Evolutionary conservation across 2,797 vertebrate species (phyloP), one percentile per base, ranked within the genome.

Genomic region (Moxostoma hubbsi): DNA sequence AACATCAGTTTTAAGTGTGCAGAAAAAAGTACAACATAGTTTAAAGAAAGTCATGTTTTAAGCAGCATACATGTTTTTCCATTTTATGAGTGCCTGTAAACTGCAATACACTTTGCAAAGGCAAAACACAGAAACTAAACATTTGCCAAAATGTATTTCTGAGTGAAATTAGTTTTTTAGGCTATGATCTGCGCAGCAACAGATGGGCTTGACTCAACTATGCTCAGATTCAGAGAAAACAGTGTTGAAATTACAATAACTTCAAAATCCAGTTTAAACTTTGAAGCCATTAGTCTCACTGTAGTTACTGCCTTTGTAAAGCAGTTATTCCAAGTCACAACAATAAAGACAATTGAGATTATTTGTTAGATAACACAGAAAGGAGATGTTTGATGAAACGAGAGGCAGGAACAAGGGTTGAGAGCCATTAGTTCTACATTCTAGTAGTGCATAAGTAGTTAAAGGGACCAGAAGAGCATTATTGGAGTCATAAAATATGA

Each of bases 391-490:
- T 13, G 15, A 73, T 64, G 75, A 45, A 77, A 24, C 63, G 57
- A 63, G 50, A 78, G 16, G 75, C 75, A 67, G 76, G 53, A 70
- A 71, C 8, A 24, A 78, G 16, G 45, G 36, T 18, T 24, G 6
- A 0, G 4, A 54, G 49, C 9, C 0, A 4, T 24, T 66, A 36
- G 8, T 57, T 64, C 15, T 47, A 45, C 45, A n/a, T 74, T 74
- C 47, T 12, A 74, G 9, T 10, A 73, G 46, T 59, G 24, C 24
- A 24, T 24, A 24, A 24, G 1, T 24, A 24, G 24, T 3, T 24
- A 24, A 1, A 24, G 24, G 24, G 24, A 24, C 36, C 58, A 71
- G 49, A 71, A 63, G 24, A 70, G 15, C 58, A 49, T 7, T n/a
- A 53, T 8, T 45, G 13, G 18, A 77, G 13, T 36, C 75, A 68